Conservation (phyloP, 2,113 vertebrate genomes). For the Cynopterus brachyotis region DNA sequence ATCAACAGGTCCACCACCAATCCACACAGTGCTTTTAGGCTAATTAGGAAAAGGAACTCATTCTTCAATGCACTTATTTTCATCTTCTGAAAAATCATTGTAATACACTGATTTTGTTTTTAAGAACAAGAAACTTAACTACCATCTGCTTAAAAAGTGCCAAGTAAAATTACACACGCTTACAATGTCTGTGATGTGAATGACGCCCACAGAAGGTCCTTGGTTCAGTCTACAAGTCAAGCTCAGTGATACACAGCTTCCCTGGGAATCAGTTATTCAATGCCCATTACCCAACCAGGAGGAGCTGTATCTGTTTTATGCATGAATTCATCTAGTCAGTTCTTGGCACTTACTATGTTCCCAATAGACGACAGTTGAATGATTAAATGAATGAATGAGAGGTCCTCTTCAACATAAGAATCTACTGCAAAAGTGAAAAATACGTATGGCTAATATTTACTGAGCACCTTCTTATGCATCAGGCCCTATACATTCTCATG, state of each 20-base stretch:
- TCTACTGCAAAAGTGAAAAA: neutral
- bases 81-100: neutral
- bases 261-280: neutral
- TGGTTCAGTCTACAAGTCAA: neutral
- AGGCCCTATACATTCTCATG: neutral
- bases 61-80: neutral
- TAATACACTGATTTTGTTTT: neutral
- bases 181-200: neutral
- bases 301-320: neutral
- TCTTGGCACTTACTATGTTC: neutral
- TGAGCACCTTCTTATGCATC: neutral
- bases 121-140: neutral
- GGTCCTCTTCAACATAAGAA: neutral
- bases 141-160: neutral
- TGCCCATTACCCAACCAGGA: neutral
- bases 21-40: neutral
- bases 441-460: neutral
- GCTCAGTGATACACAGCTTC: neutral
- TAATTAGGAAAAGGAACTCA: neutral
- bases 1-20: neutral
- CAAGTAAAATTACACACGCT: neutral
- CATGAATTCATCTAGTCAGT: neutral
- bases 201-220: neutral
- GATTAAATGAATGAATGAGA: neutral
- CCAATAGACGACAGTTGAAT: neutral